phyloP scores from a whole-genome alignment of 2,888 invertebrate genomes.

The Oligia latruncula region DNA sequence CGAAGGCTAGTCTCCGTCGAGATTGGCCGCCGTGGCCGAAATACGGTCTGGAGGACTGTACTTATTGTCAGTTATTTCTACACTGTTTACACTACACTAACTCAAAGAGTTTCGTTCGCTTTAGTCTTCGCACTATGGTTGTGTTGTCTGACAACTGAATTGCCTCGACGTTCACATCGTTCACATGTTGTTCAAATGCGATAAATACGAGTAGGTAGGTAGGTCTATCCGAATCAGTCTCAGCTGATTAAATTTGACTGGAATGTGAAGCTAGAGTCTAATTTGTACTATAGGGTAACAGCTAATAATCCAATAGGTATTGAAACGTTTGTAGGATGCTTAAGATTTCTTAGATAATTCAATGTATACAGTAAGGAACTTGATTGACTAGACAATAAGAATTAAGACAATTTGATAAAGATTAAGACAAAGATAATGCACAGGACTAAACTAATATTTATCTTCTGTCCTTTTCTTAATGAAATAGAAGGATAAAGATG shows the following conservation, averaged over 20 bases:
- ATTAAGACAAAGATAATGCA: no score
- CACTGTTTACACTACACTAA: no score
- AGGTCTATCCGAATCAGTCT: slow-evolving; percentile 1
- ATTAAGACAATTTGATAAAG: no score
- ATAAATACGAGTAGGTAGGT: neutral
- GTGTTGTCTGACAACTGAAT: neutral
- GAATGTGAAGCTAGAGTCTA: neutral
- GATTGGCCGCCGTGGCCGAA: no score
- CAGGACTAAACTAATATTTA: no score
- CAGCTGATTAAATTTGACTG: slow-evolving; percentile 11
- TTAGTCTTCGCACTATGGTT: neutral
- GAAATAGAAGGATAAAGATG: no score
- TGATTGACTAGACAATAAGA: no score
- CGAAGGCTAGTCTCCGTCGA: no score
- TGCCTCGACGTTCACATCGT: neutral
- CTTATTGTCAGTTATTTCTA: no score
- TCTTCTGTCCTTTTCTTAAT: no score
- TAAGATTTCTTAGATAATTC: neutral
- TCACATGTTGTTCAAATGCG: neutral
- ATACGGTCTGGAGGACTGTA: no score
- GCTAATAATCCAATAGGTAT: neutral
- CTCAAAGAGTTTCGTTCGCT: neutral
- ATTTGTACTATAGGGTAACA: neutral
- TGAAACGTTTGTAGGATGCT: neutral
- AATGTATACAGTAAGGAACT: neutral